Percentiles rank a stretch among this genome's conserved stretches.
Evolutionary conservation across 2,888 invertebrate genomes (phyloP).

Genomic region (Dolomedes plantarius): DNA sequence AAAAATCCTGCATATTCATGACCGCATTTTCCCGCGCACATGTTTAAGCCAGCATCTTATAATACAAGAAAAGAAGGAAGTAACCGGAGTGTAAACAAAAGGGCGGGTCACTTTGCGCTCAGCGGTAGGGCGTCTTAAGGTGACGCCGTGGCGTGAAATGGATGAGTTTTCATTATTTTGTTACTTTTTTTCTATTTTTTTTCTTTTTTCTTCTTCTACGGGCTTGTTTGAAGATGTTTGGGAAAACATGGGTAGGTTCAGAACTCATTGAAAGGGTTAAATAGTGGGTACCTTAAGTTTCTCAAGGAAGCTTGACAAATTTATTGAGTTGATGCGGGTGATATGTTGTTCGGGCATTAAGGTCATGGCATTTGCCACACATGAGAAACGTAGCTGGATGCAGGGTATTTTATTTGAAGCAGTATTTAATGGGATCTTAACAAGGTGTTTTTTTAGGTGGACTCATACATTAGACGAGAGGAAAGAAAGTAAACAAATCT

Average conservation of each 20-base stretch:
- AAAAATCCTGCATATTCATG: not conserved
- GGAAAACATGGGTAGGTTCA: not conserved
- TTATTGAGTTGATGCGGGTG: no score
- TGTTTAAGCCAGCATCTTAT: not conserved
- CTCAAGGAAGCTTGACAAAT: not conserved
- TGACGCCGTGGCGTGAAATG: not conserved
- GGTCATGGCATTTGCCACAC: no score
- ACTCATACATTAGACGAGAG: no score
- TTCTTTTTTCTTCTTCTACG: not conserved
- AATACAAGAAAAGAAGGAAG: not conserved
- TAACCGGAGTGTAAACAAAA: not conserved
- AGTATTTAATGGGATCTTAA: no score
- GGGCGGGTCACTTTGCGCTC: not conserved
- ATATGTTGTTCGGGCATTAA: no score
- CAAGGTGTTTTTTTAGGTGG: no score
- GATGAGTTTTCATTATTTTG: not conserved
- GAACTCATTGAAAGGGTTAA: not conserved
- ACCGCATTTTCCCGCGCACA: not conserved
- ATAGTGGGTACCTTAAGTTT: not conserved
- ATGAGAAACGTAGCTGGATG: no score
- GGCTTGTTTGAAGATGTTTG: not conserved
- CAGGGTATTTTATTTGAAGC: no score
- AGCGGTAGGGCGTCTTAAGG: slow-evolving; percentile 12
- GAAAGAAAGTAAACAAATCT: no score
- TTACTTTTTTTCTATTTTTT: not conserved